Evolutionary conservation across 2,888 invertebrate genomes (phyloP).

Genomic region (Zygaena filipendulae): DNA sequence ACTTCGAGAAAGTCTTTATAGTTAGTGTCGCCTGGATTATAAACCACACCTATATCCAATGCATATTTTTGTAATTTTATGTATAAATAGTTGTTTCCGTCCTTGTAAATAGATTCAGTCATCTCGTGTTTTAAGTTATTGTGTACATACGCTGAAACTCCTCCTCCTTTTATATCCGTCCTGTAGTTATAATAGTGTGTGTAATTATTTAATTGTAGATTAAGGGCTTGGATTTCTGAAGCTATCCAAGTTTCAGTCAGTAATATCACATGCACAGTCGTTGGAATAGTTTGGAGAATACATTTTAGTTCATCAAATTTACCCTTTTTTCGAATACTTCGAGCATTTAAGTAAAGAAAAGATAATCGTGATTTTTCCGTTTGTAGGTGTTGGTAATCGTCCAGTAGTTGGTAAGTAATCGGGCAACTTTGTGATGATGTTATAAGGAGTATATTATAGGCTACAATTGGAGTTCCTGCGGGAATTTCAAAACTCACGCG

Average conservation of each 20-base stretch:
- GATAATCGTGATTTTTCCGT: no score
- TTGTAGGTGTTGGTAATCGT: no score
- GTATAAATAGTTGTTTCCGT: constrained; percentile 19
- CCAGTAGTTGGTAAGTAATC: no score
- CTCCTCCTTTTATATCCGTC: constrained; percentile 17
- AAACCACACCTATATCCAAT: constrained; percentile 16
- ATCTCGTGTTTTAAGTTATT: constrained; percentile 14
- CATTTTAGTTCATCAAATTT: constrained; percentile 1
- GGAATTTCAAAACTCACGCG: no score
- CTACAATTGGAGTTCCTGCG: no score
- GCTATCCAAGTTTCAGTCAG: constrained; percentile 1
- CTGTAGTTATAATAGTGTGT: constrained; percentile 18
- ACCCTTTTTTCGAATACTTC: constrained; percentile 2
- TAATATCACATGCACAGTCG: constrained; percentile 2
- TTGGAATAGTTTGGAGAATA: background rate
- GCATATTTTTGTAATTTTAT: constrained; percentile 13
- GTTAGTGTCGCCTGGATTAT: constrained; percentile 16
- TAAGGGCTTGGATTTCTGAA: background rate
- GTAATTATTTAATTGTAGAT: background rate
- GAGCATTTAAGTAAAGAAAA: no score
- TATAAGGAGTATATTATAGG: no score
- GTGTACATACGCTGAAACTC: constrained; percentile 19
- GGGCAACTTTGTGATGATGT: no score
- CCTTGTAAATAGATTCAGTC: constrained; percentile 9
- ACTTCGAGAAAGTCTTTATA: constrained; percentile 10